Evolutionary conservation across 2,888 invertebrate genomes (phyloP), one percentile per base, ranked within the genome.

Genomic region (Noctuana brunneofusca): DNA sequence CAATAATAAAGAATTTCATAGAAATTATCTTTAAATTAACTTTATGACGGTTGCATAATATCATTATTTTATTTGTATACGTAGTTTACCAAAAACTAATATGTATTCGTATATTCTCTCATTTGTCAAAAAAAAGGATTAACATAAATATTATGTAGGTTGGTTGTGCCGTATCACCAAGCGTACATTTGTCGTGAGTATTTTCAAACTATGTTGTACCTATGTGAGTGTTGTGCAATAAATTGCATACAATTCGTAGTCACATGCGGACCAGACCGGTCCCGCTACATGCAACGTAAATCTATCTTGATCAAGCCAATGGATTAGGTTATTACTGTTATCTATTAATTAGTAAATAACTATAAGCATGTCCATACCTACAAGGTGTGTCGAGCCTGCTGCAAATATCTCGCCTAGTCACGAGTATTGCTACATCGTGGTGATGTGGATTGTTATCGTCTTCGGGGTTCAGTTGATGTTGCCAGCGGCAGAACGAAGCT

Each of bases 381-480:
- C 92, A 92, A 86, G 92, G 90, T 63, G 85, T 79, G 78, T 91
- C 91, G 75, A 91, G 87, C 69, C 84, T 92, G 64, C 94, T 93
- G 83, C 96, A 96, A 72, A 96, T 95, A 80, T 95, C 95, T 80
- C 94, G 94, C 75, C 96, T 94, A 22, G 97, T 97, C 67, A 97
- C 94, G 52, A 97, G 92, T 69, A 97, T 95, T 46, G 97, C 97
- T 4, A 97, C 97, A 79, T 97, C 97, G 81, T 97, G 97, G 78
- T 97, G 97, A 76, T 96, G 95, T 1, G 97, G 97, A 84, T 97
- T 95, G 12, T 93, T 89, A 75, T 97, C 97, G 71, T 95, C 93
- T 20, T 92, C 91, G 1, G 95, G 95, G 83, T 97, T 97, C 65
- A 95, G 86, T 54, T 91, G 92, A 74, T 94, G 93, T 80, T 97